Percentiles rank a stretch among this genome's conserved stretches.
phyloP scores from a whole-genome alignment of 1,140 invertebrate species.

The Riptortus pedestris region DNA sequence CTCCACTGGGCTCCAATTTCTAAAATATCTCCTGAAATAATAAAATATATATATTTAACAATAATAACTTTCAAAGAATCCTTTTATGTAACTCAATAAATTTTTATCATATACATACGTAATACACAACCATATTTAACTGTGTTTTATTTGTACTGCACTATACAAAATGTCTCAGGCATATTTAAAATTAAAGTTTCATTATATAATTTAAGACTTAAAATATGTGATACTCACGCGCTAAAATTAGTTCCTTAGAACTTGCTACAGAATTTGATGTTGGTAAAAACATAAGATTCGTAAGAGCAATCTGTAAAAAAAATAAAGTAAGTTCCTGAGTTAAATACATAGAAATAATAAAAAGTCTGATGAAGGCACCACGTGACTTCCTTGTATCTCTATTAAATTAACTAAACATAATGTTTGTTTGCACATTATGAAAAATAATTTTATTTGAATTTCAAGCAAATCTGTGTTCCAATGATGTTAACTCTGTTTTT shows the following conservation, averaged over 20 bases:
- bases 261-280: conserved; percentile 65
- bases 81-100: too few relatives aligned
- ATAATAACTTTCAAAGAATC: conserved; percentile 4
- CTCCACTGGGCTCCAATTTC: conserved; percentile 95
- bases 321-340: conserved; percentile 25
- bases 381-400: not conserved
- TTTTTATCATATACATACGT: too few relatives aligned
- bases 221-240: conserved; percentile 55
- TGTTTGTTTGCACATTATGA: not conserved
- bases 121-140: too few relatives aligned
- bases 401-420: not conserved
- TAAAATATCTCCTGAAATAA: conserved; percentile 62
- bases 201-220: not conserved
- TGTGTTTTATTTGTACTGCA: too few relatives aligned
- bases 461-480: not conserved
- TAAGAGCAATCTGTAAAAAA: conserved; percentile 63
- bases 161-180: too few relatives aligned
- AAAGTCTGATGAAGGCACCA: not conserved
- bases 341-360: not conserved
- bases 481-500: not conserved
- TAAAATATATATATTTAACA: too few relatives aligned
- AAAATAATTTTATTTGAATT: not conserved
- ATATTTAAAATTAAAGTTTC: conserved; percentile 1
- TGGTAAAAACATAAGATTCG: conserved; percentile 75
- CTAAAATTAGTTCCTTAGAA: conserved; percentile 77